These are phyloP conservation scores for Tokudaia tokunoshimensis DNA, from an alignment of 2,797 vertebrate species.

Conservation along the genomic window DNA sequence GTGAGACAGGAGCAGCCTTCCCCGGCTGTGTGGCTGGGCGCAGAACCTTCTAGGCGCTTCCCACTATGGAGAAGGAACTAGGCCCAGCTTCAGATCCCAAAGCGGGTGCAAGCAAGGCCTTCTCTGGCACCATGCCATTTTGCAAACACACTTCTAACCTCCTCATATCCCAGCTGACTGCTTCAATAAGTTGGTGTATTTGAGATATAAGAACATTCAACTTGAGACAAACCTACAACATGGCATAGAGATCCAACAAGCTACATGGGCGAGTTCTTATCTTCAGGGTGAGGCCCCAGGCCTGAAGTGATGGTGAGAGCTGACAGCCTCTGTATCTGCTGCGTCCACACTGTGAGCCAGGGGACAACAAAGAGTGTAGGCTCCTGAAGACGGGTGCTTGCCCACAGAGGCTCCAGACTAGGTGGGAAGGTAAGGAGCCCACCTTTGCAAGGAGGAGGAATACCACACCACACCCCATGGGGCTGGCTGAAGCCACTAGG, in stretches of 20 bases:
- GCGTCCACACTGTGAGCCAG: background rate
- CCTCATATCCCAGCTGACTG: rapidly evolving
- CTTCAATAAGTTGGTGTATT: background rate
- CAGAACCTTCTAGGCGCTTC: rapidly evolving
- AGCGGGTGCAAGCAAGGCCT: background rate
- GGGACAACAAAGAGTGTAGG: no score
- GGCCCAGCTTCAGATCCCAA: background rate
- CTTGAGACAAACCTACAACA: background rate
- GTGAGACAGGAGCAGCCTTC: background rate
- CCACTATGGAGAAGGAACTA: background rate
- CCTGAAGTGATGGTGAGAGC: background rate
- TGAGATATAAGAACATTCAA: background rate
- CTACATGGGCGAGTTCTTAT: background rate
- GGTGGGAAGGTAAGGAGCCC: background rate
- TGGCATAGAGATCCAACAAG: no score
- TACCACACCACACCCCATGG: background rate
- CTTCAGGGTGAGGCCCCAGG: background rate
- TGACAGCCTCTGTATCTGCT: background rate
- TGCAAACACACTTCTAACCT: background rate
- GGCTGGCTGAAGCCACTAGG: background rate
- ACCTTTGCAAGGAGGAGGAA: background rate
- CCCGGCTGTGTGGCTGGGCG: background rate
- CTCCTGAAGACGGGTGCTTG: background rate
- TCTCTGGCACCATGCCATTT: background rate
- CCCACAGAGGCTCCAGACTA: background rate